Evolutionary conservation across 2,888 invertebrate genomes (phyloP).

Genomic region (Melinopterus prodromus): DNA sequence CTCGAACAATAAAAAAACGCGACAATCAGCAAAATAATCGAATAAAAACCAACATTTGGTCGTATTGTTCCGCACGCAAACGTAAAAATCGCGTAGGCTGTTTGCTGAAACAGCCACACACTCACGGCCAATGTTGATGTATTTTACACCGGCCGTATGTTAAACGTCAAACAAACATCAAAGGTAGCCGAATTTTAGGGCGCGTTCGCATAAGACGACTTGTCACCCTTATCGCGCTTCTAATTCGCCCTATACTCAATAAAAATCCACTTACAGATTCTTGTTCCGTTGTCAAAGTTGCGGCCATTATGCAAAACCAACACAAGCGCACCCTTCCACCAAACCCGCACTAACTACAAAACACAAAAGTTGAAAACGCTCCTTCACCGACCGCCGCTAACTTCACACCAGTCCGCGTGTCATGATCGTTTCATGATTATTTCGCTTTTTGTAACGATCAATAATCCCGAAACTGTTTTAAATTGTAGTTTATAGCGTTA

Average conservation of each 20-base stretch:
- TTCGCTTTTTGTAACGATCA: too few relatives aligned
- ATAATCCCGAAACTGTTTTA: too few relatives aligned
- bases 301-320: conserved; percentile 67
- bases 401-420: not conserved
- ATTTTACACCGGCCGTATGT: not conserved
- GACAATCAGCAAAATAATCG: not conserved
- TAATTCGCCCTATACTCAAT: conserved; percentile 24
- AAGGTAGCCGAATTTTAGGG: not conserved
- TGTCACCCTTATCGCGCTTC: not conserved
- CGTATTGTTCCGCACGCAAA: not conserved
- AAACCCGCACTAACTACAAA: conserved; percentile 38
- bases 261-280: conserved; percentile 72
- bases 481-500: too few relatives aligned
- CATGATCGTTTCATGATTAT: not conserved
- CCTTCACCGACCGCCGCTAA: not conserved
- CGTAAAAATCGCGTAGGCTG: not conserved
- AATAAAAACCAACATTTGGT: not conserved
- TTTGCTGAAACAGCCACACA: not conserved
- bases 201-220: not conserved
- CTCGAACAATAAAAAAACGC: not conserved
- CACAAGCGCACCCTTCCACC: conserved; percentile 38
- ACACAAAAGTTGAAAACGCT: conserved; percentile 19
- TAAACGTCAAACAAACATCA: not conserved
- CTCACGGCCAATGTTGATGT: not conserved
- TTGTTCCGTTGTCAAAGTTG: conserved; percentile 78